These are phyloP conservation scores for Micrastur ruficollis DNA, from an alignment of 2,797 vertebrate species.

Conservation along the genomic window DNA sequence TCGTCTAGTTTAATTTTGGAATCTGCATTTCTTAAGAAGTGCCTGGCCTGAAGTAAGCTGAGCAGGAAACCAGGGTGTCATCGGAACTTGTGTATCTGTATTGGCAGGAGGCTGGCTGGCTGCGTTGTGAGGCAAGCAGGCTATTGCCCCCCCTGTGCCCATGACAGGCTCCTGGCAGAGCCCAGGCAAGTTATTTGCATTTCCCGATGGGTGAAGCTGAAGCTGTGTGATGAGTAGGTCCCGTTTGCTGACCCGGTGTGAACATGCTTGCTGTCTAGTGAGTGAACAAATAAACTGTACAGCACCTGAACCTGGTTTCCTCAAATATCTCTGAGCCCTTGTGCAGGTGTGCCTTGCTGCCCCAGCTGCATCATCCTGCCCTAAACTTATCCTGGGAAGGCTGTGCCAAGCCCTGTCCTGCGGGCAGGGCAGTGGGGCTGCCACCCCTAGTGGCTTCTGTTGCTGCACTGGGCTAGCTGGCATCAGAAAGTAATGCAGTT, in stretches of 20 bases:
- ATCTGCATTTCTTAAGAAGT: neutral
- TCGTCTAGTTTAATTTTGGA: neutral
- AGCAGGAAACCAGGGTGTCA: neutral
- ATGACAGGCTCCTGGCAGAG: neutral
- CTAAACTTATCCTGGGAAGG: neutral
- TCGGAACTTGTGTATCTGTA: neutral
- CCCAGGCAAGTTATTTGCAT: neutral
- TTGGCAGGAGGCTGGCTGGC: neutral
- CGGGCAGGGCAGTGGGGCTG: no score
- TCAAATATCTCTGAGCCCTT: neutral
- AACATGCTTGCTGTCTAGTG: neutral
- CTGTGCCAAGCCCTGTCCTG: rapidly evolving
- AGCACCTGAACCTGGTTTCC: neutral
- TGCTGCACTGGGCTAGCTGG: neutral
- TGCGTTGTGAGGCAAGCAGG: neutral
- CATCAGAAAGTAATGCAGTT: neutral
- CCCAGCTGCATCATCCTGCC: neutral
- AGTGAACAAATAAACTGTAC: rapidly evolving
- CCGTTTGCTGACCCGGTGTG: neutral
- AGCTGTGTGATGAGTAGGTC: neutral
- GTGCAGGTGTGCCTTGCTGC: neutral
- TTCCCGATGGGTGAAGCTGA: rapidly evolving
- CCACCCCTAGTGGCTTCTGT: neutral
- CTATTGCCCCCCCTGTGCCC: neutral
- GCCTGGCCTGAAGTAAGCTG: neutral